phyloP scores from a whole-genome alignment of 2,797 vertebrate genomes.

The Lophotriccus pileatus region DNA sequence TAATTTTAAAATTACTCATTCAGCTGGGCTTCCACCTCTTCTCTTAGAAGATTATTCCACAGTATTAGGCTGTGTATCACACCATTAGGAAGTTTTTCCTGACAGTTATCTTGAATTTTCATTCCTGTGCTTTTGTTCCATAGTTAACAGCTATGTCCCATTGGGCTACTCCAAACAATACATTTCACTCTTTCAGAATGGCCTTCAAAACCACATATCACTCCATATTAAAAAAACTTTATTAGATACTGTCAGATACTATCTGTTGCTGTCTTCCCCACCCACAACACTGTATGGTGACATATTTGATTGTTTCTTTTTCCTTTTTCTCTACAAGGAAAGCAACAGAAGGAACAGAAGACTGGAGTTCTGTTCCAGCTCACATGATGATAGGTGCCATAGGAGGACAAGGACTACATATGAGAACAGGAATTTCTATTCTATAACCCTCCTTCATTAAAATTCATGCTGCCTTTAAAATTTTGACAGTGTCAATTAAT shows the following conservation, averaged over 20 bases:
- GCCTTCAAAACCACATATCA: not conserved
- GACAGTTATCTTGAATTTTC: conserved; percentile 41
- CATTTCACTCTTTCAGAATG: not conserved
- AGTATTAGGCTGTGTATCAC: conserved; percentile 12
- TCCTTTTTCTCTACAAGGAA: not conserved
- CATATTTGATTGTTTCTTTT: not conserved
- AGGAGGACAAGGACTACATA: not conserved
- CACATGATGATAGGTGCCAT: fast-evolving
- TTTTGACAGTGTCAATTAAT: not conserved
- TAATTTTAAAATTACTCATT: conserved; percentile 63
- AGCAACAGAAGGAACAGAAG: not conserved
- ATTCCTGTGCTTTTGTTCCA: conserved; percentile 23
- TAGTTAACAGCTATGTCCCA: not conserved
- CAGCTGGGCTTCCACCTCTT: conserved; percentile 23
- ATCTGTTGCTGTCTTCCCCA: not conserved
- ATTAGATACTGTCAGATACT: not conserved
- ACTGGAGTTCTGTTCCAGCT: not conserved
- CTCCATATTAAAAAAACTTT: not conserved
- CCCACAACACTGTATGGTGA: not conserved
- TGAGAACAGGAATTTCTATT: not conserved
- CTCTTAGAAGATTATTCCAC: conserved; percentile 48
- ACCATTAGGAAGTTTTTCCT: conserved; percentile 40
- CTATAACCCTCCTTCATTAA: not conserved
- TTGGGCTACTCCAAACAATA: not conserved
- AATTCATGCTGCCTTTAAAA: not conserved